Evolutionary conservation across 1,140 invertebrate species (phyloP).

Genomic region (Heliconius hermathena): DNA sequence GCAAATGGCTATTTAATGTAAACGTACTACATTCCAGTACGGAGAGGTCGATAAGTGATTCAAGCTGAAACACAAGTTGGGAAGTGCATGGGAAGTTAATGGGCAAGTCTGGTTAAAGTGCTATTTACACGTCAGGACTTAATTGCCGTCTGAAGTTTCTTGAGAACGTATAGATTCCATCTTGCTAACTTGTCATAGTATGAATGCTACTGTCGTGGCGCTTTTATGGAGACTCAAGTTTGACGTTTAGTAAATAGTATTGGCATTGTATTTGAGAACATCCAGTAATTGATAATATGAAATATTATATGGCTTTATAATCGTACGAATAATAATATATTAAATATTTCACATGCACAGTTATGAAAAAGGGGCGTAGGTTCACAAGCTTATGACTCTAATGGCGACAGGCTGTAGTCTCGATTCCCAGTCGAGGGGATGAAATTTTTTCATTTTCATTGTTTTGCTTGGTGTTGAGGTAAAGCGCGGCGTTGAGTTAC

Average conservation of each 20-base stretch:
- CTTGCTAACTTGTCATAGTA: conserved; percentile 7
- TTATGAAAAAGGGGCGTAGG: no score
- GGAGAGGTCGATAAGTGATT: conserved; percentile 34
- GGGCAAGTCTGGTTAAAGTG: conserved; percentile 48
- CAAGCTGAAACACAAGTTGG: conserved; percentile 38
- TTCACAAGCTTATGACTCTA: no score
- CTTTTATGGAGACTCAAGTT: background rate
- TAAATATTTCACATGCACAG: no score
- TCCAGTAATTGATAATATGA: background rate
- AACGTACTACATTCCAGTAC: background rate
- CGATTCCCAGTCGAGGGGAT: no score
- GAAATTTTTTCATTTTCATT: no score
- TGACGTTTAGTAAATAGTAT: background rate
- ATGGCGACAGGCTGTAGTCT: no score
- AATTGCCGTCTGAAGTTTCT: conserved; percentile 30
- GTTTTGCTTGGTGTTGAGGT: no score
- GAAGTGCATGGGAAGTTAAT: conserved; percentile 48
- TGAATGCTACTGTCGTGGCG: background rate
- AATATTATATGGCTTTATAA: no score
- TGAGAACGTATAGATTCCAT: conserved; percentile 20
- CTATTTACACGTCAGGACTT: conserved; percentile 41
- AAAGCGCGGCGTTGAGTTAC: no score
- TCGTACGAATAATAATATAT: no score
- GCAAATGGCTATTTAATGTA: conserved; percentile 9
- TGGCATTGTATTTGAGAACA: background rate